A percentile compares a stretch with the other conserved stretches of the same genome.
phyloP scores from a whole-genome alignment of 1,140 invertebrate genomes.

The Bombus superbus region DNA sequence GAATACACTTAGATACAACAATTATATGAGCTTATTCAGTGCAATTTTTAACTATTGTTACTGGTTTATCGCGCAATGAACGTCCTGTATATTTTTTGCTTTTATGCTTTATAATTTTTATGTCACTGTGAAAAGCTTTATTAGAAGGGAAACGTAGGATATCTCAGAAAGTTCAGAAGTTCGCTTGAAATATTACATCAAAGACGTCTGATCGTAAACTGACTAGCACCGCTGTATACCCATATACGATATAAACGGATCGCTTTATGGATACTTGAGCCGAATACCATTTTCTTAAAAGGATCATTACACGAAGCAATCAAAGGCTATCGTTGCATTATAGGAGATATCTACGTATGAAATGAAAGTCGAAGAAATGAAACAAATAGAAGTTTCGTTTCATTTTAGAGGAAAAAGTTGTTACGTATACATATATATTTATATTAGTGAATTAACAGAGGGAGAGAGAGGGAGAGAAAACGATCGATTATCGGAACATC shows the following conservation, averaged over 20 bases:
- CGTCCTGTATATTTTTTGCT: not conserved
- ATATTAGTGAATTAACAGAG: no score
- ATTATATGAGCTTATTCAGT: not conserved
- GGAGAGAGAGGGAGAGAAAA: no score
- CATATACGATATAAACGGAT: not conserved
- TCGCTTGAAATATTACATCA: not conserved
- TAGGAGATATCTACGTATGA: not conserved
- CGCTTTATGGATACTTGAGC: constrained; percentile 18
- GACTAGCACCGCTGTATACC: not conserved
- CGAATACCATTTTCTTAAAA: constrained; percentile 15
- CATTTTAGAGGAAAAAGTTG: no score
- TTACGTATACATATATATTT: no score
- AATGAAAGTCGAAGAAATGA: not conserved
- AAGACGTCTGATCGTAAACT: not conserved
- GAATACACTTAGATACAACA: not conserved
- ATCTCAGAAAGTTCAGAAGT: not conserved
- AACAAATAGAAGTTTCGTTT: no score
- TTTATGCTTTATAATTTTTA: not conserved
- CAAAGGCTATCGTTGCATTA: not conserved
- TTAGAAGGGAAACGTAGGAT: not conserved
- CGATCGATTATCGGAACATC: no score
- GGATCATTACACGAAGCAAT: constrained; percentile 12
- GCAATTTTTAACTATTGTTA: not conserved
- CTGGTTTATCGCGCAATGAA: not conserved
- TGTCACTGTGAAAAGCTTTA: not conserved